Conservation (phyloP, 2,797 vertebrate genomes). For the Manis pentadactyla region DNA sequence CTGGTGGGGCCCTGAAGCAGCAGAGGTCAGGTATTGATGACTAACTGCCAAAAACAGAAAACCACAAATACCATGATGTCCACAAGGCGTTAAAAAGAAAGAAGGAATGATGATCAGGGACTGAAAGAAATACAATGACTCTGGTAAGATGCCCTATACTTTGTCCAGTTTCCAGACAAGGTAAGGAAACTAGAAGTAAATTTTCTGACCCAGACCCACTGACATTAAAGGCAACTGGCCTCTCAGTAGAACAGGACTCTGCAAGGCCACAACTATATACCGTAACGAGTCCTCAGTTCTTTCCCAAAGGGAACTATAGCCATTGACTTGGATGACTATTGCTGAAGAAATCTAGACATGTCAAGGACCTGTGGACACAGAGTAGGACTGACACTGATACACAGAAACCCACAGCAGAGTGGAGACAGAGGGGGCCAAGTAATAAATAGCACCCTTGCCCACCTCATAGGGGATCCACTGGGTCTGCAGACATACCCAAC, state of each 20-base stretch:
- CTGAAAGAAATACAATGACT: background rate
- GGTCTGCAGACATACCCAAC: background rate
- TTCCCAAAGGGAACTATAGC: background rate
- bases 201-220: background rate
- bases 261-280: accelerated
- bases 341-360: background rate
- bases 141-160: background rate
- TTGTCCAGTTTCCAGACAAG: background rate
- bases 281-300: background rate
- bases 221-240: background rate
- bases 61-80: background rate
- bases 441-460: background rate
- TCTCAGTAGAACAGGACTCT: background rate
- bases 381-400: background rate
- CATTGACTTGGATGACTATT: background rate
- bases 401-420: background rate
- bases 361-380: background rate
- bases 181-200: background rate
- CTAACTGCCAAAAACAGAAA: background rate
- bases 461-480: background rate
- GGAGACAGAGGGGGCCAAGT: accelerated
- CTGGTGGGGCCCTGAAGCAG: background rate
- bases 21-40: background rate
- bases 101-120: background rate
- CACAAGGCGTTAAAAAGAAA: background rate